Conservation (phyloP, 2,113 vertebrate genomes). For the Hylia prasina region DNA sequence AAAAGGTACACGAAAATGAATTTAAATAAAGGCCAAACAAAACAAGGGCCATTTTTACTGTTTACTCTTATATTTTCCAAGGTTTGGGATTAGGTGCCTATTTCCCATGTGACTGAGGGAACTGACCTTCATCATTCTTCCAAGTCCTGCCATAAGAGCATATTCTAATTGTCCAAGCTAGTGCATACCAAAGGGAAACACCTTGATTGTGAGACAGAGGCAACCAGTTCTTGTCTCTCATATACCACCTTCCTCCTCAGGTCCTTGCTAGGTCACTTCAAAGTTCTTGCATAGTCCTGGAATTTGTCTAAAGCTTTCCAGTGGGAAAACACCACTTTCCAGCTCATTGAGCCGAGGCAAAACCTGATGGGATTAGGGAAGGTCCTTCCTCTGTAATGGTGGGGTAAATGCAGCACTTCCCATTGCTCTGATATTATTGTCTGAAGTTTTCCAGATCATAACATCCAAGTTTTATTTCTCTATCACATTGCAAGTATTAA, state of each 20-base stretch:
- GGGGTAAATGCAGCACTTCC: background rate
- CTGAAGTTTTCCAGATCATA: background rate
- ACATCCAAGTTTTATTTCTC: background rate
- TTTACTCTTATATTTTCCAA: background rate
- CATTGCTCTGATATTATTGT: background rate
- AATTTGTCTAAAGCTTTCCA: background rate
- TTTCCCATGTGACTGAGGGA: background rate
- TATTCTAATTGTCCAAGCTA: background rate
- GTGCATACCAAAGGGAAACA: background rate
- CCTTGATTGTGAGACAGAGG: background rate
- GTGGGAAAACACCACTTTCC: background rate
- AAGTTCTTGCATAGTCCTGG: background rate
- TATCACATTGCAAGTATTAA: background rate
- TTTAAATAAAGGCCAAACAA: background rate
- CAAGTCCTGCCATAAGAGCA: background rate
- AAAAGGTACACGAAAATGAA: background rate
- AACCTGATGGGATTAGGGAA: background rate
- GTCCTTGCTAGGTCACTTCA: background rate
- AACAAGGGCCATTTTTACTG: background rate
- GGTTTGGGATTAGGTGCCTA: background rate
- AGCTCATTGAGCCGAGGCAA: background rate
- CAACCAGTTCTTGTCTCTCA: rapidly evolving
- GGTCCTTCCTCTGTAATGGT: background rate
- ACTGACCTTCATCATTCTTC: background rate
- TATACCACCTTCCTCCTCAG: background rate